phyloP scores from a whole-genome alignment of 2,113 vertebrate genomes.

The Mungos mungo region DNA sequence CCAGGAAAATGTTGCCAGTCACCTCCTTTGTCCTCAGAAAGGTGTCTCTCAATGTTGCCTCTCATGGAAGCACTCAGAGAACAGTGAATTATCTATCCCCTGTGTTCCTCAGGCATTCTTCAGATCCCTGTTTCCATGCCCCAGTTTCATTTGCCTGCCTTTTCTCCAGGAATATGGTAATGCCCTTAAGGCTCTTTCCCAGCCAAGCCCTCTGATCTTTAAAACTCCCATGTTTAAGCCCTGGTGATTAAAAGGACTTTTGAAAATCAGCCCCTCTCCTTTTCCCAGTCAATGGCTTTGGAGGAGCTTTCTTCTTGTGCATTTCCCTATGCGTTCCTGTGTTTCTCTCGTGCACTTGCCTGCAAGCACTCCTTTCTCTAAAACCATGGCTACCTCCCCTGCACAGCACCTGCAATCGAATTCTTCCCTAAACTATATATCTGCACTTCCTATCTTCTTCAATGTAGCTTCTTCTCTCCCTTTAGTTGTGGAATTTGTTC shows the following conservation, averaged over 20 bases:
- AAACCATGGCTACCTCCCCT: neutral
- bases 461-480: neutral
- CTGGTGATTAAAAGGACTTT: neutral
- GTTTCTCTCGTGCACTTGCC: too few species aligned
- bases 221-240: neutral
- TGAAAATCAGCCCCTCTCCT: neutral
- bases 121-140: neutral
- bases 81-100: neutral
- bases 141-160: neutral
- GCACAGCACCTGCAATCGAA: neutral
- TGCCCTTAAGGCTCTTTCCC: neutral
- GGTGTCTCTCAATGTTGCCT: neutral
- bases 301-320: neutral
- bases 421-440: neutral
- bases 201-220: neutral
- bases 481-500: neutral
- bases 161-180: neutral
- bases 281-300: neutral
- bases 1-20: neutral
- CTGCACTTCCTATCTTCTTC: neutral
- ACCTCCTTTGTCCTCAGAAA: neutral
- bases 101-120: neutral
- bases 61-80: neutral
- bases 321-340: neutral
- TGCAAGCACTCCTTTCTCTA: neutral